Evolutionary conservation across 1,140 invertebrate species (phyloP).

Genomic region (Drosophila aff.): DNA sequence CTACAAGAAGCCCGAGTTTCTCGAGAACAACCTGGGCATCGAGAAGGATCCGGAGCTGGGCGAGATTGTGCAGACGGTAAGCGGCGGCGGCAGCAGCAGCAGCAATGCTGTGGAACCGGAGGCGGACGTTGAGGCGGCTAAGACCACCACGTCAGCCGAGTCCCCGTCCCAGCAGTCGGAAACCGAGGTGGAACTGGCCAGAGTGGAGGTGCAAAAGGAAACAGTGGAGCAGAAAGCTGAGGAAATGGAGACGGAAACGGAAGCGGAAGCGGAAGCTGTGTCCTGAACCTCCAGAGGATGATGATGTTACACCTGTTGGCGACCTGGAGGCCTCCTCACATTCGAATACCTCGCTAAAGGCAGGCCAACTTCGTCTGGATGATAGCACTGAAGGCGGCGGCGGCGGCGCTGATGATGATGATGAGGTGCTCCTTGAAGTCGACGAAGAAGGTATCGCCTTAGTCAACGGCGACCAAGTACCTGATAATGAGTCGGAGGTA

Average conservation of each 20-base stretch:
- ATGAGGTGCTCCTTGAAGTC: constrained; percentile 5
- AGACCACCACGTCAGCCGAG: background rate
- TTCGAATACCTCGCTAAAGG: constrained; percentile 33
- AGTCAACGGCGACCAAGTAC: constrained; percentile 26
- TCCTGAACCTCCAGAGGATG: background rate
- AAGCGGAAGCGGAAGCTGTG: no score
- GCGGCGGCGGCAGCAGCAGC: constrained; percentile 22
- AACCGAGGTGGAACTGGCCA: background rate
- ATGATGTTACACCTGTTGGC: background rate
- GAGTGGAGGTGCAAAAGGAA: constrained; percentile 17
- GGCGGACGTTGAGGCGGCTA: background rate
- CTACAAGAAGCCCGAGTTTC: constrained; percentile 83
- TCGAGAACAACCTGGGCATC: constrained; percentile 84
- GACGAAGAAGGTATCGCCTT: background rate
- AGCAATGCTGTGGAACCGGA: constrained; percentile 11
- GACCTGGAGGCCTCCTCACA: constrained; percentile 8
- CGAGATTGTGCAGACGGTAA: constrained; percentile 80
- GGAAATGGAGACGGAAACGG: background rate
- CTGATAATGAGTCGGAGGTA: background rate
- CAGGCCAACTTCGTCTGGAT: constrained; percentile 49
- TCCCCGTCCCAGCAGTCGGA: background rate
- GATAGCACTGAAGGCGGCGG: constrained; percentile 47
- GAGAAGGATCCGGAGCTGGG: constrained; percentile 84
- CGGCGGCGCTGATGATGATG: background rate
- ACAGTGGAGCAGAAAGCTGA: background rate